Conservation (phyloP, 2,888 invertebrate genomes). For the Phyto melanocephala region DNA sequence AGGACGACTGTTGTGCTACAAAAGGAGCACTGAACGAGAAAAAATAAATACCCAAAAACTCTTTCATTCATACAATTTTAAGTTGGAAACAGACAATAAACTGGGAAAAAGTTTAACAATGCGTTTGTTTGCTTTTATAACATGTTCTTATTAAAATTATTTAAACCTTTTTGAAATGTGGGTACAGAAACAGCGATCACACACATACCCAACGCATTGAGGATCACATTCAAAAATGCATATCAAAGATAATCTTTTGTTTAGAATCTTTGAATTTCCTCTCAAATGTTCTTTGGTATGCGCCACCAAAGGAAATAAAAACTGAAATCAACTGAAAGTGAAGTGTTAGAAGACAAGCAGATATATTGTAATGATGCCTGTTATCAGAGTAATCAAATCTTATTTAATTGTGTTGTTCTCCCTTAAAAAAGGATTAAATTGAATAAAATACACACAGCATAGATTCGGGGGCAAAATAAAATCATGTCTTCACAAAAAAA, state of each 20-base stretch:
- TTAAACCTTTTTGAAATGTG: conserved; percentile 36
- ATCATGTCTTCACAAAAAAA: background rate
- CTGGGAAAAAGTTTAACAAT: conserved; percentile 41
- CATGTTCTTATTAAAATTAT: conserved; percentile 15
- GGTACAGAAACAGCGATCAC: conserved; percentile 24
- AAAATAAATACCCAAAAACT: background rate
- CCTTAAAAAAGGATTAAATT: conserved; percentile 39
- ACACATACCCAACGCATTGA: conserved; percentile 32
- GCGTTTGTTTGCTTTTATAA: conserved; percentile 25
- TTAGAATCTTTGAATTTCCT: conserved; percentile 45
- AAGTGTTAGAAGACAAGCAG: conserved; percentile 57
- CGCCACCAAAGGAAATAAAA: conserved; percentile 8
- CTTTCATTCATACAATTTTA: conserved; percentile 34
- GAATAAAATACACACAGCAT: conserved; percentile 1
- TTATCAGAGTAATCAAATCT: conserved; percentile 58
- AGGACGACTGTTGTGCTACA: conserved; percentile 36
- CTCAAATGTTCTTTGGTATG: conserved; percentile 40
- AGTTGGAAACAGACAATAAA: conserved; percentile 23
- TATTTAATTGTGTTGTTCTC: conserved; percentile 7
- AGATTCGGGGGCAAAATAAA: background rate
- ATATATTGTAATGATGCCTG: conserved; percentile 58
- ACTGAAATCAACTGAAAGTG: background rate
- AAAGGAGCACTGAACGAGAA: conserved; percentile 31
- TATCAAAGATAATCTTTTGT: conserved; percentile 47
- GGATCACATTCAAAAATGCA: conserved; percentile 16